Evolutionary conservation across 2,113 vertebrate genomes (phyloP).

Genomic region (Fukomys damarensis): DNA sequence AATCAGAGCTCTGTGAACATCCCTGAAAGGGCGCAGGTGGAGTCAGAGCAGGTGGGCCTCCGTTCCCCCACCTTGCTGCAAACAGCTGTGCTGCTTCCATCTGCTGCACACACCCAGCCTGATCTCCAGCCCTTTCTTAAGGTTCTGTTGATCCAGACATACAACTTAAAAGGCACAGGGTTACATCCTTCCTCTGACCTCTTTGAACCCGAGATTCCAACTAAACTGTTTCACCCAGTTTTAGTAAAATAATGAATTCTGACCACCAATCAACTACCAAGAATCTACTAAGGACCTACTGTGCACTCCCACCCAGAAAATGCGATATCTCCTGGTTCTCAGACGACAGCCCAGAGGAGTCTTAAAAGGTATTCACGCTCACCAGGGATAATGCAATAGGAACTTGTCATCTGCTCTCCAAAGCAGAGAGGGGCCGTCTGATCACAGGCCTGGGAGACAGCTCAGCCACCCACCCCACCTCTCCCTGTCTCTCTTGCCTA

Average conservation of each 20-base stretch:
- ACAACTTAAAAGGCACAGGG: neutral
- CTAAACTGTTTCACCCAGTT: neutral
- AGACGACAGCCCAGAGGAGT: neutral
- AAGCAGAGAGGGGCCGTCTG: neutral
- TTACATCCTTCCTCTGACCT: neutral
- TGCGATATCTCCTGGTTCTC: neutral
- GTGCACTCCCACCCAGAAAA: neutral
- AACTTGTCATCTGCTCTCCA: neutral
- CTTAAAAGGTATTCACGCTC: too few relatives aligned
- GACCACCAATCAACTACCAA: neutral
- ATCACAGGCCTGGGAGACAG: neutral
- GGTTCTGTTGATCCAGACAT: neutral
- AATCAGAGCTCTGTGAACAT: neutral
- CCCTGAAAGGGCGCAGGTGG: neutral
- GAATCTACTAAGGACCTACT: neutral
- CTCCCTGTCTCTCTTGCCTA: neutral
- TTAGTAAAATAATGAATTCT: neutral
- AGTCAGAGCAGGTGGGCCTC: neutral
- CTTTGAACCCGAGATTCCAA: neutral
- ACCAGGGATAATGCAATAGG: rapidly evolving
- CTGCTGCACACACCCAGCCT: neutral
- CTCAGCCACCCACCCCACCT: neutral
- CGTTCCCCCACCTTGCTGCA: neutral
- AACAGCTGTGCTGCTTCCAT: neutral
- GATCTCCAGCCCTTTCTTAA: neutral